Base-by-base conservation (phyloP, 2,797 vertebrate species). In the Argentina silus region DNA sequence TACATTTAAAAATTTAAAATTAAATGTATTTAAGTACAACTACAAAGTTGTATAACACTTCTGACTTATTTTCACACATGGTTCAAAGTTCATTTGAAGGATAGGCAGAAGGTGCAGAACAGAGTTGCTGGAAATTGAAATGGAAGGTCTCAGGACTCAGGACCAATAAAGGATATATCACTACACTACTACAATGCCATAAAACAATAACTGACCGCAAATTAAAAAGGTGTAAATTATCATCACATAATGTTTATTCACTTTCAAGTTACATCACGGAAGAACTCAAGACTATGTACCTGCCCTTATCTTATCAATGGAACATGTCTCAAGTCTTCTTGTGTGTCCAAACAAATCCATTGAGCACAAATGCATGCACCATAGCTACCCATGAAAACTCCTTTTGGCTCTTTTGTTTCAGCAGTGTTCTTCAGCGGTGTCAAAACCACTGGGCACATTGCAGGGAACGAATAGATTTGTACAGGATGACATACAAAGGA, bases 231-330 rank as follows among this genome's bases (percentile, higher is more conserved):
- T 62, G 4, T 3, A 43, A n/a, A 1, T 27, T 7, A 42, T 80
- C 71, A 68, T 21, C 15, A 36, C 55, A 79, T 62, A 53, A 42
- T 68, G 43, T 92, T 92, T 90, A 91, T 90, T 91, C 70, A 82
- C 76, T 80, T 86, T 56, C 78, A 88, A 83, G 83, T 81, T 83
- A 89, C 82, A 83, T 81, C 83, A 59, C 21, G 36, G 36, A 5
- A 60, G 82, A 85, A 72, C 74, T 64, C 7, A 69, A 70, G 78
- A 86, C 76, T 68, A 27, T 67, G 72, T 45, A 66, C 17, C 21
- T 23, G 44, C 10, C 45, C 6, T 12, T 23, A 17, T 59, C 8
- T 17, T 59, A 2, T 21, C 19, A n/a, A 23, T 59, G 47, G 47
- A 48, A 76, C 74, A 72, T 51, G 68, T 68, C 76, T 36, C 27